A percentile compares a stretch with the other conserved stretches of the same genome.
phyloP scores from a whole-genome alignment of 2,888 invertebrate species.

The Malachius bipustulatus region DNA sequence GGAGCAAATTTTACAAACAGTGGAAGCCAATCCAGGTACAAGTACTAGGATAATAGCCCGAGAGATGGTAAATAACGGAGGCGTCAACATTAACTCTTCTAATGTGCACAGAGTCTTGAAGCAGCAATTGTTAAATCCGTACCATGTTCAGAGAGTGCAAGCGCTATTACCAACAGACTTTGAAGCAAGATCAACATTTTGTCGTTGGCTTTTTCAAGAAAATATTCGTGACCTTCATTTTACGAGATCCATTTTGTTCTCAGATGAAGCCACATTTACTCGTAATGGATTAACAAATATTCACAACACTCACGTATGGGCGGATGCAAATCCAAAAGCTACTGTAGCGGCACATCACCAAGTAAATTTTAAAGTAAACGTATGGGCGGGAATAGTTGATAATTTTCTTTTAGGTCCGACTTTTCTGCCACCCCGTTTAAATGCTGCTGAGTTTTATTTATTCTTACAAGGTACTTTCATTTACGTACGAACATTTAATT shows the following conservation, averaged over 20 bases:
- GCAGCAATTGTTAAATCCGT: too few relatives aligned
- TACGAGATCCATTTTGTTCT: not conserved
- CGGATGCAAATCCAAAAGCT: constrained; percentile 1
- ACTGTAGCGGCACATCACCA: constrained; percentile 2
- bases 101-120: too few relatives aligned
- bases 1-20: constrained; percentile 6
- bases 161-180: not conserved
- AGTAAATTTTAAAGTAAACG: not conserved
- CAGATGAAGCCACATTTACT: constrained; percentile 6
- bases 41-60: constrained; percentile 4
- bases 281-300: constrained; percentile 1
- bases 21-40: constrained; percentile 4
- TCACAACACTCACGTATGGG: not conserved
- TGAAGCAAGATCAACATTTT: not conserved
- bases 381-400: constrained; percentile 3
- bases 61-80: not conserved
- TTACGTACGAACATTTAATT: too few relatives aligned
- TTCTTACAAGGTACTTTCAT: too few relatives aligned
- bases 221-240: not conserved
- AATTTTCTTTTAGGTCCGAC: not conserved
- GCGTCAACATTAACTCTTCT: not conserved
- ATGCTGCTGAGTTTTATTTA: constrained; percentile 2
- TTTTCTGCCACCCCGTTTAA: constrained; percentile 2
- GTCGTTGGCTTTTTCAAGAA: not conserved
- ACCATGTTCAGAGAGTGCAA: constrained; percentile 5